Conservation (phyloP, 2,888 invertebrate genomes). For the Mystacides longicornis region DNA sequence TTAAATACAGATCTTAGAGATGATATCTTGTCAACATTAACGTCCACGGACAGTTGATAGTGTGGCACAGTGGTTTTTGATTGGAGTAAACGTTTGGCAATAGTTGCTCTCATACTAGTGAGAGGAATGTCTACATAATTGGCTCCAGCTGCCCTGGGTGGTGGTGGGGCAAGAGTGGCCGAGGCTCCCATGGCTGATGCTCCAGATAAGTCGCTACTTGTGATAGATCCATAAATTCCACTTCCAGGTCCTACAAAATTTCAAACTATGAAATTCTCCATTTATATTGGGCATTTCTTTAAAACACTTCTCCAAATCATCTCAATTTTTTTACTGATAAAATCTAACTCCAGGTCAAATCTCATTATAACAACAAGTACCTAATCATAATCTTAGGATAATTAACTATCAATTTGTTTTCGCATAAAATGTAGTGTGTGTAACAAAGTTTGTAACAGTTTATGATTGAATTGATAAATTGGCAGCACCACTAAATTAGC, state of each 20-base stretch:
- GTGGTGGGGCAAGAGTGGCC: slow-evolving; percentile 29
- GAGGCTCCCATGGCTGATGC: slow-evolving; percentile 34
- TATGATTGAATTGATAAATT: too few relatives aligned
- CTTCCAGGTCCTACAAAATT: slow-evolving; percentile 54
- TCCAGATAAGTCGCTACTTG: slow-evolving; percentile 66
- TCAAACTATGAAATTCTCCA: too few relatives aligned
- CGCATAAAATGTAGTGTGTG: too few relatives aligned
- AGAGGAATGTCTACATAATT: slow-evolving; percentile 72
- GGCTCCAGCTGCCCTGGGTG: slow-evolving; percentile 42
- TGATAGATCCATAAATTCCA: slow-evolving; percentile 78
- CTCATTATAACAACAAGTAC: too few relatives aligned
- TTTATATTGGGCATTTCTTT: too few relatives aligned
- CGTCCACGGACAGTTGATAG: slow-evolving; percentile 86
- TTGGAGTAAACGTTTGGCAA: slow-evolving; percentile 79
- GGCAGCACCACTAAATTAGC: too few relatives aligned
- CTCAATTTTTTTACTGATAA: too few relatives aligned
- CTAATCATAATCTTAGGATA: too few relatives aligned
- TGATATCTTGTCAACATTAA: slow-evolving; percentile 75
- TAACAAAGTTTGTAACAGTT: too few relatives aligned
- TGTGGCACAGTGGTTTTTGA: slow-evolving; percentile 95
- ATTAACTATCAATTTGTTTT: too few relatives aligned
- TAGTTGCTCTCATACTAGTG: slow-evolving; percentile 74
- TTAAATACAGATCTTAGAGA: slow-evolving; percentile 73
- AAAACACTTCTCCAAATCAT: too few relatives aligned
- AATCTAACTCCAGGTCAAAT: too few relatives aligned